Evolutionary conservation across 2,888 invertebrate species (phyloP).

Genomic region (Campoplex nolae): DNA sequence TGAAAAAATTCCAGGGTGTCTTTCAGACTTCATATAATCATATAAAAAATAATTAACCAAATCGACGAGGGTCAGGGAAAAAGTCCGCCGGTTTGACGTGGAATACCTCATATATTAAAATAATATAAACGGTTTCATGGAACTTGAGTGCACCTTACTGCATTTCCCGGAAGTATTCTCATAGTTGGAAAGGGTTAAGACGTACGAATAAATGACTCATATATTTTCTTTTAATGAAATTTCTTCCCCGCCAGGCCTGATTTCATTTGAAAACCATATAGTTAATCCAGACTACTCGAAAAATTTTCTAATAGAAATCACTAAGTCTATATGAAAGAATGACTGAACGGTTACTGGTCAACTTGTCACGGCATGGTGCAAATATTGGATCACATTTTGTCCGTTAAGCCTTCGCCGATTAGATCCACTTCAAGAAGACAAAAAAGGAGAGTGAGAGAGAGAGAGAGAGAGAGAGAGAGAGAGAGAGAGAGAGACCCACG

Average conservation of each 20-base stretch:
- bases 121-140: no score
- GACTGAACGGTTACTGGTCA: slow-evolving; percentile 48
- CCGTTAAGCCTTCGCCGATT: slow-evolving; percentile 54
- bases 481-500: not conserved
- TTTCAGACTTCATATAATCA: no score
- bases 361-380: slow-evolving; percentile 55
- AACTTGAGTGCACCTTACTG: no score
- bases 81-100: no score
- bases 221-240: not conserved
- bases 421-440: slow-evolving; percentile 35
- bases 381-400: slow-evolving; percentile 76
- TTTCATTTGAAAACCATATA: not conserved
- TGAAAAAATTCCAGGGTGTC: no score
- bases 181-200: no score
- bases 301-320: slow-evolving; percentile 20
- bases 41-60: no score
- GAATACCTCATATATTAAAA: no score
- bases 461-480: no score
- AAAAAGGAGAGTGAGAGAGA: not conserved
- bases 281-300: not conserved
- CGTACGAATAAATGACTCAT: not conserved
- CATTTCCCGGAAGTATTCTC: no score
- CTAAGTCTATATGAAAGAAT: slow-evolving; percentile 42
- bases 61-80: no score
- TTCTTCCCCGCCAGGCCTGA: not conserved